Percentiles rank a stretch among this genome's conserved stretches.
phyloP scores from a whole-genome alignment of 1,140 invertebrate genomes.

The Megalopta genalis region DNA sequence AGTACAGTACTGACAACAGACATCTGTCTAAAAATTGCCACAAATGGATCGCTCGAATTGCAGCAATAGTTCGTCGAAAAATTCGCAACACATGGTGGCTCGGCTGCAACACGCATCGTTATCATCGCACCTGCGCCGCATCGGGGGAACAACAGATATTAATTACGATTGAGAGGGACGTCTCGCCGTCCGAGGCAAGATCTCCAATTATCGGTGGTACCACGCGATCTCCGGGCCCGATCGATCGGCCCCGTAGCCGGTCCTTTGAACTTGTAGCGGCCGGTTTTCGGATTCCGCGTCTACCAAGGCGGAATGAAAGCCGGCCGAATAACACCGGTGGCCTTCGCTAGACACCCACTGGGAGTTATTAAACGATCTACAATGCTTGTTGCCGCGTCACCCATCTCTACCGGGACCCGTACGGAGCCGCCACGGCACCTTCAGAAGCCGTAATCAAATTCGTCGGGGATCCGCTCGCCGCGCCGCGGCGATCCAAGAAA shows the following conservation, averaged over 20 bases:
- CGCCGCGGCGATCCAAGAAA: conserved; percentile 13
- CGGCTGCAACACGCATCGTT: no score
- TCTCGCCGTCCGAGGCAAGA: neutral
- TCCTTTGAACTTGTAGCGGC: conserved; percentile 46
- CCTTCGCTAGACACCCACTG: conserved; percentile 66
- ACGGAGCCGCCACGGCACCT: conserved; percentile 51
- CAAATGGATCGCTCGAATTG: no score
- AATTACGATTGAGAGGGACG: conserved; percentile 15
- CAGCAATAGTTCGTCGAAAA: no score
- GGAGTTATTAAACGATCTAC: conserved; percentile 66
- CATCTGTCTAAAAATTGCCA: no score
- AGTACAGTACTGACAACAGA: no score
- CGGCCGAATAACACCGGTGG: conserved; percentile 64
- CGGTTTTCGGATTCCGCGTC: conserved; percentile 53
- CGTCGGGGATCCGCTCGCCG: conserved; percentile 59
- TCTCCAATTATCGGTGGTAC: conserved; percentile 26
- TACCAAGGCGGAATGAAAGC: conserved; percentile 48
- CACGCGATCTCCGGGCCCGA: conserved; percentile 24
- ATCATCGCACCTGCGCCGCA: neutral
- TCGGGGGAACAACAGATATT: neutral
- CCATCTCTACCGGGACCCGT: conserved; percentile 60
- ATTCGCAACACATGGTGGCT: no score
- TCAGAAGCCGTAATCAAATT: conserved; percentile 69
- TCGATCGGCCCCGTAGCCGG: conserved; percentile 22
- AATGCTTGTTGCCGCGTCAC: conserved; percentile 68